Base-by-base conservation (phyloP, 2,888 invertebrate genomes). In the Lasius fuliginosus region DNA sequence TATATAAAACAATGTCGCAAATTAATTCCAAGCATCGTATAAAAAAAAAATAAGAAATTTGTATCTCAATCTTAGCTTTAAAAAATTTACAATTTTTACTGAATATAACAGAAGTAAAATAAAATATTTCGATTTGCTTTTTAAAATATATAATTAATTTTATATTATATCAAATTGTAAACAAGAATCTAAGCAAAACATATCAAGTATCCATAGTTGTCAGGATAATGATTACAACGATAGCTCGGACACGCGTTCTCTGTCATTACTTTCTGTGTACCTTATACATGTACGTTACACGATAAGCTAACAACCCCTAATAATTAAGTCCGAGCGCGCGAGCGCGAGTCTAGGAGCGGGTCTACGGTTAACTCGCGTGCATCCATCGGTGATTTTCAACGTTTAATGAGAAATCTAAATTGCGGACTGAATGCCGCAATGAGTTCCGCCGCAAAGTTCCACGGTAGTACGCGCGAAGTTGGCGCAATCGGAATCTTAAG, bases 401-500 rank as follows among this genome's bases (percentile, higher is more conserved):
- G 60, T 81, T 81, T 81, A 81, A 81, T 81, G 79, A 81, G 79
- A 81, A 81, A 81, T 81, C 79, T 81, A 81, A 81, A 71, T 81
- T 81, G 79, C 79, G 79, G 79, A 60, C 42, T 71, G 79, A 81
- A 81, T 81, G 79, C 71, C 36, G 79, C 79, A 60, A 79, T 79
- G 69, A 79, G 79, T 71, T 71, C 69, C 69, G 46, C 46, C 46
- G 60, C 71, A 71, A 84, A 86, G 73, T 86, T 84, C 75, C 58
- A 73, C 53, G 68, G 46, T 82, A 30, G 83, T 64, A 64, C 46
- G 71, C 83, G 75, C 82, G 8, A 85, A 86, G 77, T 88, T 74
- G 73, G 77, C 12, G 79, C 81, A 77, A 89, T 89, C 84, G 79
- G 85, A 87, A 84, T 85, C 83, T 87, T 82, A 82, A 85, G 87